Evolutionary conservation across 2,797 vertebrate species (phyloP).

Genomic region (Brotula barbata): DNA sequence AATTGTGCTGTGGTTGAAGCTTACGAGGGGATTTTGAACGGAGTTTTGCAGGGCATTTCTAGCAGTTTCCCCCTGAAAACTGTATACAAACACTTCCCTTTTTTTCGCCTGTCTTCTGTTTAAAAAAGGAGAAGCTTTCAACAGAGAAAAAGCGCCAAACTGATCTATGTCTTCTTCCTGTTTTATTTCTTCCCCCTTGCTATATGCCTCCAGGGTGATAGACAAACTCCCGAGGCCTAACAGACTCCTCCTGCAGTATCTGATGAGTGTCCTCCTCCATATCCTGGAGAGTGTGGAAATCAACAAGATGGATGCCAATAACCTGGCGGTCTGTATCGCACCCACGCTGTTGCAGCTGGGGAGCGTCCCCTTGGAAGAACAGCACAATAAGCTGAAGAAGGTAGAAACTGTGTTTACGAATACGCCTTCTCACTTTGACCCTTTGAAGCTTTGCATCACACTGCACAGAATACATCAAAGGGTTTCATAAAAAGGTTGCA

Average conservation of each 20-base stretch:
- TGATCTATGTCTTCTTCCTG: conserved; percentile 41
- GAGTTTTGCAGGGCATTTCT: conserved; percentile 35
- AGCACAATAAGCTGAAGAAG: conserved; percentile 85
- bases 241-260: conserved; percentile 82
- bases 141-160: conserved; percentile 45
- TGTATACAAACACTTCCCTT: conserved; percentile 29
- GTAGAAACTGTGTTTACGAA: conserved; percentile 68
- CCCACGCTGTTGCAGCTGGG: conserved; percentile 85
- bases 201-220: conserved; percentile 76
- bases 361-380: conserved; percentile 76
- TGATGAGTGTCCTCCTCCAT: conserved; percentile 84
- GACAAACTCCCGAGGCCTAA: conserved; percentile 85
- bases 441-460: conserved; percentile 65
- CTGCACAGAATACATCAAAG: conserved; percentile 54
- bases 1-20: no score
- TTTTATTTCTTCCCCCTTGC: conserved; percentile 40
- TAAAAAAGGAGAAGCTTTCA: conserved; percentile 52
- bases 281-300: conserved; percentile 80
- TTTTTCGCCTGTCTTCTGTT: conserved; percentile 20
- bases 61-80: conserved; percentile 22
- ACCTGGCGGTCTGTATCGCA: conserved; percentile 90
- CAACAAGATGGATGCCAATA: conserved; percentile 91
- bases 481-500: conserved; percentile 44
- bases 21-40: conserved; percentile 51
- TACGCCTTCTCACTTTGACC: conserved; percentile 33